These are phyloP conservation scores for Hypothenemus hampei DNA, from an alignment of 1,140 invertebrate genomes.

Conservation along the genomic window DNA sequence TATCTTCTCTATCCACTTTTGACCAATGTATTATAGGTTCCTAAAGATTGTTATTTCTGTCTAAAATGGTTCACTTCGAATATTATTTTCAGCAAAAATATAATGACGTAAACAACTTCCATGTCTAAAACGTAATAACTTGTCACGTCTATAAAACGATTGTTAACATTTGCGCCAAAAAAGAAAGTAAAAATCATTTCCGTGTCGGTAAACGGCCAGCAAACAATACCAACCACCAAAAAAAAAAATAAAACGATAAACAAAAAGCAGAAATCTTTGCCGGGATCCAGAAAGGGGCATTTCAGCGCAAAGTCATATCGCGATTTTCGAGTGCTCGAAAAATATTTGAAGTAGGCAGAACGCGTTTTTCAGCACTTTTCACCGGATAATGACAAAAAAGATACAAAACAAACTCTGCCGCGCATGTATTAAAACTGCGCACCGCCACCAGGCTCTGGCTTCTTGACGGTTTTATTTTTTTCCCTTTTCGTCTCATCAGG, in stretches of 20 bases:
- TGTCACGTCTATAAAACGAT: too few relatives aligned
- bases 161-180: too few relatives aligned
- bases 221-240: conserved; percentile 8
- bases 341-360: conserved; percentile 27
- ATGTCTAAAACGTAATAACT: too few relatives aligned
- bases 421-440: conserved; percentile 21
- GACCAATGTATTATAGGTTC: too few relatives aligned
- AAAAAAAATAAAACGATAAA: conserved; percentile 13
- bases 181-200: too few relatives aligned
- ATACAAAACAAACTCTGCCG: conserved; percentile 26
- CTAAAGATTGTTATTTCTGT: too few relatives aligned
- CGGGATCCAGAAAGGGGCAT: conserved; percentile 15
- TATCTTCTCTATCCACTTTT: too few relatives aligned
- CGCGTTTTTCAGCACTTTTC: conserved; percentile 25
- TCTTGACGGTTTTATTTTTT: conserved; percentile 17
- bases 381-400: conserved; percentile 29
- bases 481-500: neutral
- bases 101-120: too few relatives aligned
- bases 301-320: conserved; percentile 25
- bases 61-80: too few relatives aligned
- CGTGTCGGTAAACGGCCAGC: neutral
- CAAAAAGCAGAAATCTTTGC: neutral
- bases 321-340: conserved; percentile 27
- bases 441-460: neutral
- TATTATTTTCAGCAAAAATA: too few relatives aligned